Evolutionary conservation across 2,113 vertebrate genomes (phyloP).

Genomic region (Misgurnus anguillicaudatus): DNA sequence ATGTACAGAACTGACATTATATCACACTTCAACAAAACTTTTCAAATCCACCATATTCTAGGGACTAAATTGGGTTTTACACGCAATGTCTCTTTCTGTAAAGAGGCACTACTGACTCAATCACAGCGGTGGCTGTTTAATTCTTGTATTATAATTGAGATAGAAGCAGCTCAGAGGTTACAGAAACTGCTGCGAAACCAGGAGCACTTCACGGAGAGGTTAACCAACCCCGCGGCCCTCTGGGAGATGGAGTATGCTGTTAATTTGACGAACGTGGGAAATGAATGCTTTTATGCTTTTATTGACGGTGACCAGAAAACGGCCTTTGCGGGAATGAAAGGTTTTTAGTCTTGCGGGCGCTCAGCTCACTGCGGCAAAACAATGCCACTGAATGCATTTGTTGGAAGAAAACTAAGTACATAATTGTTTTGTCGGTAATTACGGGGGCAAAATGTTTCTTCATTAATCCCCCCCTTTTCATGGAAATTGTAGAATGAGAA

Average conservation of each 20-base stretch:
- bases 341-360: conserved; percentile 82
- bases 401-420: conserved; percentile 84
- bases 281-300: conserved; percentile 88
- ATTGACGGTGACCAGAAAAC: conserved; percentile 82
- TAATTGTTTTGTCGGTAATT: conserved; percentile 84
- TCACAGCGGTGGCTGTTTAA: conserved; percentile 75
- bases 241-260: conserved; percentile 84
- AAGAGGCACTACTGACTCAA: conserved; percentile 79
- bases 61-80: conserved; percentile 35
- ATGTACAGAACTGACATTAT: conserved; percentile 21
- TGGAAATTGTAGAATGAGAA: conserved; percentile 68
- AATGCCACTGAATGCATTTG: conserved; percentile 82
- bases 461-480: conserved; percentile 78
- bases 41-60: conserved; percentile 33
- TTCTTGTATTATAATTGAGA: conserved; percentile 86
- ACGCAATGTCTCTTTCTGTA: conserved; percentile 53
- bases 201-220: conserved; percentile 82
- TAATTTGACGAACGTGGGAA: conserved; percentile 87
- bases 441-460: conserved; percentile 80
- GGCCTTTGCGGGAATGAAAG: conserved; percentile 84
- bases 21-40: conserved; percentile 47
- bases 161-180: conserved; percentile 79
- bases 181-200: conserved; percentile 78
- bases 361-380: conserved; percentile 77
- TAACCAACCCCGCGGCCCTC: conserved; percentile 82